Evolutionary conservation across 2,113 vertebrate genomes (phyloP).

Genomic region (Ceratotherium simum): DNA sequence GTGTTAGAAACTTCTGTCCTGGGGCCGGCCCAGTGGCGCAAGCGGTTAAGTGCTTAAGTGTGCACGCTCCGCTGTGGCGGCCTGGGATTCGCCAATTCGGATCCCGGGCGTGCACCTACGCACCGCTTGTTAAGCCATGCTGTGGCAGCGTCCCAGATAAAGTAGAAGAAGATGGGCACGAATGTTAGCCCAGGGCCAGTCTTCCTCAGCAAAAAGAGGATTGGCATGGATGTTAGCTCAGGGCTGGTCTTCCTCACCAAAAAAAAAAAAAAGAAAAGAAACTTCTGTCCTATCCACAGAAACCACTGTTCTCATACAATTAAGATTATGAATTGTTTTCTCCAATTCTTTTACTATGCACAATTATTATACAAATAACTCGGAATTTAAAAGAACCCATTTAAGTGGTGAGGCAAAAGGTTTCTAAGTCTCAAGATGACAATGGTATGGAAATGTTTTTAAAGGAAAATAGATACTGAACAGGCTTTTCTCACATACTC

Average conservation of each 20-base stretch:
- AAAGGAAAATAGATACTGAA: constrained; percentile 33
- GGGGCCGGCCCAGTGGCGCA: too few relatives aligned
- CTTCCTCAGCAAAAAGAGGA: too few relatives aligned
- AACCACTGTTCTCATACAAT: background rate
- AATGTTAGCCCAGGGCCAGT: too few relatives aligned
- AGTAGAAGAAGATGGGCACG: too few relatives aligned
- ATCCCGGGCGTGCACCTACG: too few relatives aligned
- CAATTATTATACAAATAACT: background rate
- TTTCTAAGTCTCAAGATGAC: constrained; percentile 9
- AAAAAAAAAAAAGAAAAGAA: background rate
- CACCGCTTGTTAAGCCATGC: too few relatives aligned
- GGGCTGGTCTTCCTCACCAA: too few relatives aligned
- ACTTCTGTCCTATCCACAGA: background rate
- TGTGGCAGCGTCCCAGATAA: too few relatives aligned
- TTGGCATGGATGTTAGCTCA: too few relatives aligned
- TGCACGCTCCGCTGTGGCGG: too few relatives aligned
- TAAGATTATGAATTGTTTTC: background rate
- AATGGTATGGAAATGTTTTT: background rate
- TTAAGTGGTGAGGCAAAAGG: background rate
- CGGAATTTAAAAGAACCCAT: background rate
- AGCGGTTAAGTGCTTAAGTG: too few relatives aligned
- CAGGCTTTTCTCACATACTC: constrained; percentile 32
- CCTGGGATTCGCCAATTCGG: too few relatives aligned
- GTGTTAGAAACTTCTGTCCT: background rate
- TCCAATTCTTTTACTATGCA: background rate